Conservation (phyloP, 2,888 invertebrate species). For the Crossocerus cetratus region DNA sequence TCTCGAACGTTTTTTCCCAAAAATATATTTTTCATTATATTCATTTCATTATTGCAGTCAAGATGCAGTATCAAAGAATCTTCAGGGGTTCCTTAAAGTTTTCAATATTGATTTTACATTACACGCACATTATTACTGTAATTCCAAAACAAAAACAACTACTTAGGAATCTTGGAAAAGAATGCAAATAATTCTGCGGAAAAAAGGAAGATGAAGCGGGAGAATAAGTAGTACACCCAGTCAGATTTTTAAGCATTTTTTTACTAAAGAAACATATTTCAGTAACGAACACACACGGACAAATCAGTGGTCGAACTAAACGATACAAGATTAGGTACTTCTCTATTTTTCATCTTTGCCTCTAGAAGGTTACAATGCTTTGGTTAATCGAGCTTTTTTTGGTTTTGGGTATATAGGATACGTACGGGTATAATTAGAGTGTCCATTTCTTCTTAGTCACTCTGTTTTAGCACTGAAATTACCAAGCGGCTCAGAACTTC, state of each 20-base stretch:
- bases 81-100: too few species aligned
- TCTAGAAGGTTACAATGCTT: constrained; percentile 73
- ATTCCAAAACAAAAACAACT: too few species aligned
- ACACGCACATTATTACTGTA: too few species aligned
- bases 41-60: too few species aligned
- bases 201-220: not conserved
- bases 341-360: constrained; percentile 66
- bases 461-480: constrained; percentile 58
- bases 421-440: constrained; percentile 67
- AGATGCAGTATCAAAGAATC: too few species aligned
- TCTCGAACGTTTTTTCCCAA: too few species aligned
- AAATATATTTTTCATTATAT: too few species aligned
- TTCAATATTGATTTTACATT: too few species aligned
- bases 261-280: constrained; percentile 81
- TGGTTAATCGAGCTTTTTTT: constrained; percentile 57
- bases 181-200: not conserved
- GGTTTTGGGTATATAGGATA: constrained; percentile 71
- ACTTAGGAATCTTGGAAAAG: too few species aligned
- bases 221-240: not conserved
- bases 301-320: constrained; percentile 76
- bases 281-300: constrained; percentile 81
- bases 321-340: constrained; percentile 71
- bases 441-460: constrained; percentile 21
- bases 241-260: constrained; percentile 69
- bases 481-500: constrained; percentile 60